Base-by-base conservation (phyloP, 1,140 invertebrate genomes). In the Drosophila lacertosa region DNA sequence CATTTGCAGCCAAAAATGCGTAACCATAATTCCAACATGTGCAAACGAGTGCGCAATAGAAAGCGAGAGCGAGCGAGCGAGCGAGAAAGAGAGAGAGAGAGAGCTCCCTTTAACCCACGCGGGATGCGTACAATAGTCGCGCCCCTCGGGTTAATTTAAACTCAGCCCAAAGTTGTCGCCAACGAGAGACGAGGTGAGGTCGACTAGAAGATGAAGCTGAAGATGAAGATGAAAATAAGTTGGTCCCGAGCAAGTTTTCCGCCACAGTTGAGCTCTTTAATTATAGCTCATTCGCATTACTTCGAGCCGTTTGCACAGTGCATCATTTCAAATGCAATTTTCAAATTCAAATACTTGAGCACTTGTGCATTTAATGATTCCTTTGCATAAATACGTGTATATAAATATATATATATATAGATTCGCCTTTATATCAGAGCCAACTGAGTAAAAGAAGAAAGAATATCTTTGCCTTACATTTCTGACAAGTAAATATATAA, bases 1-100 rank as follows among this genome's bases (percentile, higher is more conserved):
- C 71, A 88, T 88, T 88, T 62, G 40, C 71, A 76, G 53, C 62
- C 60, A 74, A 82, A 80, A 65, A 42, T 69, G 69, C 77, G 65
- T 74, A 80, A 80, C 77, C 64, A 80, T 84, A 76, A 84, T 64
- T 26, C 62, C 15, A 37, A 40, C 22, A 60, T 18, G 26, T 7
- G 26, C 0, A 2, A 29, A 7, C 5, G 26, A 29, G 24, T 26
- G 5, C 20, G 2, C 20, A 40, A 11, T n/a, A 47, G 29, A 59
- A 7, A 13, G 0, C 2, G 18, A 9, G 37, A n/a, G 1, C n/a
- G 9, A 26, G 11, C 20, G 6, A 26, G 29, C 4, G 4, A 35
- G 35, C 18, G 18, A 22, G 26, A 10, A 32, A 33, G 16, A 26
- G 26, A 40, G 53, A 9, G 22, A 32, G 4, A 18, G 37, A 1